Evolutionary conservation across 2,888 invertebrate genomes (phyloP).

Genomic region (Caenorhabditis imperialis): DNA sequence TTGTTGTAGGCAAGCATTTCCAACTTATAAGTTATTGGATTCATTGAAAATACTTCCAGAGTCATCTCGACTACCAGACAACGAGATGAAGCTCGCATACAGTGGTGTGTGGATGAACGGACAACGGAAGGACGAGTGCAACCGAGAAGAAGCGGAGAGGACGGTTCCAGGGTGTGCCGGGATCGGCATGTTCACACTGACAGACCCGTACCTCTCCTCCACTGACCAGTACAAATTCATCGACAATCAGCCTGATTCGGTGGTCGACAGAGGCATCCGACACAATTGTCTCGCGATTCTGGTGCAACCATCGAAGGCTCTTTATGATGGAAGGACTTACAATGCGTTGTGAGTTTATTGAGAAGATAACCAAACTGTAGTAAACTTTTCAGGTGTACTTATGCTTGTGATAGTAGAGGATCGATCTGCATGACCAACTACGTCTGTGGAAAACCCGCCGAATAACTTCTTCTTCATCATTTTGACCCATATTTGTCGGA

Average conservation of each 20-base stretch:
- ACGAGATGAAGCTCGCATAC: not conserved
- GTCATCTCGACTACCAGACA: not conserved
- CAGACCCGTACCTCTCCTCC: slow-evolving; percentile 1
- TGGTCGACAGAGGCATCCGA: not conserved
- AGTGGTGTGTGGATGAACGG: slow-evolving; percentile 8
- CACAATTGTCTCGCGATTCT: slow-evolving; percentile 7
- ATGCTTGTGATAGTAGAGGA: not conserved
- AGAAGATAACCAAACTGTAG: too few relatives aligned
- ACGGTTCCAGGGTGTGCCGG: slow-evolving; percentile 1
- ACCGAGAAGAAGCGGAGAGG: not conserved
- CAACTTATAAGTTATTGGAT: too few relatives aligned
- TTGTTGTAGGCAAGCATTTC: not conserved
- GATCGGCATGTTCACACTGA: not conserved
- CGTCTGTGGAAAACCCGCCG: slow-evolving; percentile 1
- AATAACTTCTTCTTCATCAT: too few relatives aligned
- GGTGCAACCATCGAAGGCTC: not conserved
- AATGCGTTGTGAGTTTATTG: not conserved
- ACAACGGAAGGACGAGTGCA: not conserved
- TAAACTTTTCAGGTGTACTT: slow-evolving; percentile 8
- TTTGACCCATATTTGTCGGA: too few relatives aligned
- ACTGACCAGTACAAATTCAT: not conserved
- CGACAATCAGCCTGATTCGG: not conserved
- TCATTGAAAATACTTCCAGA: not conserved
- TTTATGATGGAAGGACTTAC: not conserved
- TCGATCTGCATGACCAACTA: slow-evolving; percentile 6